Evolutionary conservation across 2,888 invertebrate species (phyloP), one percentile per base, ranked within the genome.

Genomic region (Nineta flava): DNA sequence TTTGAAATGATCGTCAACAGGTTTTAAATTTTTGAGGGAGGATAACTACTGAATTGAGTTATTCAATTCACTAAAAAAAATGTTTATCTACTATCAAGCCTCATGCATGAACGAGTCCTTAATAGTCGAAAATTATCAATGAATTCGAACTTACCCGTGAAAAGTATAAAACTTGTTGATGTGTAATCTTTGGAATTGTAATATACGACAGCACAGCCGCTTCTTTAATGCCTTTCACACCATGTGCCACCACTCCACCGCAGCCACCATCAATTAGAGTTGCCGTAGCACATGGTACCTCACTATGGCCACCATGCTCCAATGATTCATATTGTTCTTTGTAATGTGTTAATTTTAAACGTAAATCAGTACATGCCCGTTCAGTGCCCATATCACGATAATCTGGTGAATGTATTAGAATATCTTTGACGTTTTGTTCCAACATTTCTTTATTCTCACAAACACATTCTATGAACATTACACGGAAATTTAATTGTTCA

Each of bases 401-500:
- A 63, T 94, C 93, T 2, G 86, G 85, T 55, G 87, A 88, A 66
- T 87, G 83, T 51, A 83, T 80, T 56, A 92, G 79, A 54, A 91
- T 90, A 63, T 87, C 86, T 63, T 62, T 74, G 59, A 84, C 82
- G 62, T 86, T 86, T 26, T 76, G 74, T 57, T 86, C 81, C 53
- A 87, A 71, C 19, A 83, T 74, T 6, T 69, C 67, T 2, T 77
- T 74, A 61, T 93, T 88, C 58, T 91, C 86, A 68, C 93, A 92
- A 54, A 92, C 78, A 64, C 88, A 90, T 66, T 95, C 94, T 55
- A 95, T 81, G 70, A 93, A 93, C 62, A 95, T 81, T 51, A 93
- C 80, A 59, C 90, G 81, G 68, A 84, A 87, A 52, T 86, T 83
- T 68, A 83, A 74, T 55, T 82, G 77, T 7, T 76, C 71, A 53